phyloP scores from a whole-genome alignment of 1,140 invertebrate genomes.

The Drosophila gunungcola region DNA sequence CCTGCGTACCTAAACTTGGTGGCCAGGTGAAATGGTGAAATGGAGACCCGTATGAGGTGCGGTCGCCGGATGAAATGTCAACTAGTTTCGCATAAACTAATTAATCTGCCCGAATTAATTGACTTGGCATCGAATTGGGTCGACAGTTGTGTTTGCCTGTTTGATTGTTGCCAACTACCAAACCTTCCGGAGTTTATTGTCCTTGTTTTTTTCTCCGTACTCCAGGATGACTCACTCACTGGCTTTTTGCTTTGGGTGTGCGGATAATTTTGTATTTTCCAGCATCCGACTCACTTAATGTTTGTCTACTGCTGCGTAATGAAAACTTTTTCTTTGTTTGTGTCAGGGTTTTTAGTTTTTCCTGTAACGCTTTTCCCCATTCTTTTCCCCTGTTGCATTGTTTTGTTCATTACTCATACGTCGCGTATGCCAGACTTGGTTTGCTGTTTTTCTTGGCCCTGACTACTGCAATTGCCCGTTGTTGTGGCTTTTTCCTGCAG shows the following conservation, averaged over 20 bases:
- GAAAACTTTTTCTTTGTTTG: slow-evolving; percentile 81
- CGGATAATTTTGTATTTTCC: slow-evolving; percentile 40
- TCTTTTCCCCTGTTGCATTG: slow-evolving; percentile 34
- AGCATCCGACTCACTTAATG: slow-evolving; percentile 60
- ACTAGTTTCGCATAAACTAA: slow-evolving; percentile 75
- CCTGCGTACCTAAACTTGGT: slow-evolving; percentile 68
- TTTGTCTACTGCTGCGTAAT: slow-evolving; percentile 68
- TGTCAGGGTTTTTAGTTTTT: slow-evolving; percentile 55
- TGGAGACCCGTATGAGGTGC: slow-evolving; percentile 58
- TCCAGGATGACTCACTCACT: slow-evolving; percentile 25
- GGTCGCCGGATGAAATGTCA: slow-evolving; percentile 62
- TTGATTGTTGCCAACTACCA: slow-evolving; percentile 18
- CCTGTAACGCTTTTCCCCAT: slow-evolving; percentile 8
- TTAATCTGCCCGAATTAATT: slow-evolving; percentile 80
- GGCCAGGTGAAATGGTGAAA: slow-evolving; percentile 8
- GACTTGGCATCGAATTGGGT: slow-evolving; percentile 77
- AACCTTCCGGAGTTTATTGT: slow-evolving; percentile 35
- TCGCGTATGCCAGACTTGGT: slow-evolving; percentile 31
- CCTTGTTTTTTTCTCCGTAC: slow-evolving; percentile 11
- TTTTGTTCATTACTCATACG: slow-evolving; percentile 77
- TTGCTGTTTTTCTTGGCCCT: slow-evolving; percentile 59
- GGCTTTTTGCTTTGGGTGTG: slow-evolving; percentile 22
- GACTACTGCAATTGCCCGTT: slow-evolving; percentile 20
- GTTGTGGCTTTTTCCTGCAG: slow-evolving; percentile 5
- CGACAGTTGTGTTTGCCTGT: slow-evolving; percentile 64